phyloP scores from a whole-genome alignment of 2,888 invertebrate genomes.

The Epinotia ramella region DNA sequence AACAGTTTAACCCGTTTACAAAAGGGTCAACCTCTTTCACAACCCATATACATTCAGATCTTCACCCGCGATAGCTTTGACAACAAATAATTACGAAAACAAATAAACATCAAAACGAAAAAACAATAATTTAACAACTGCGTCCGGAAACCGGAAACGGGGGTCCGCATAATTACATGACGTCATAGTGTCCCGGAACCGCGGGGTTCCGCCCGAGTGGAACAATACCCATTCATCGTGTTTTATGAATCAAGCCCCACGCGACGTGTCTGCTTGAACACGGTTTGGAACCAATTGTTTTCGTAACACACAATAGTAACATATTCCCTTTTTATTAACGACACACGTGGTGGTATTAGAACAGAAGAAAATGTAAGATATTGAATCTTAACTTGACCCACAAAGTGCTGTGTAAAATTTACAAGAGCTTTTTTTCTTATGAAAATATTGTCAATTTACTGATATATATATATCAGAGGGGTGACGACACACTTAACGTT shows the following conservation, averaged over 20 bases:
- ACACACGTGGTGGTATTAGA: not conserved
- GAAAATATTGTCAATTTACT: too few relatives aligned
- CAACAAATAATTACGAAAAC: constrained; percentile 23
- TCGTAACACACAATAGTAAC: constrained; percentile 18
- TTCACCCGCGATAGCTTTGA: not conserved
- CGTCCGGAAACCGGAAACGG: constrained; percentile 63
- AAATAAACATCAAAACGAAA: constrained; percentile 25
- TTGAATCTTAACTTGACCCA: not conserved
- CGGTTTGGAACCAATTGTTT: constrained; percentile 16
- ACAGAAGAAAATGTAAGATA: not conserved
- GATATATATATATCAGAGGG: too few relatives aligned
- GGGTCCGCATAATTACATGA: constrained; percentile 71
- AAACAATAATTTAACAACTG: constrained; percentile 45
- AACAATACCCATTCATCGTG: constrained; percentile 63
- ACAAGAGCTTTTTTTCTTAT: too few relatives aligned
- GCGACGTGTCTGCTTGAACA: constrained; percentile 12
- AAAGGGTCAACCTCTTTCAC: not conserved
- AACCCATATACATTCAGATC: not conserved
- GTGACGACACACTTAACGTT: too few relatives aligned
- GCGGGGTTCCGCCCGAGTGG: constrained; percentile 65
- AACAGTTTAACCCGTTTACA: not conserved
- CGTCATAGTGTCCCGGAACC: constrained; percentile 66
- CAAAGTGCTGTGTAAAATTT: not conserved
- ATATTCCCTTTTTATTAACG: constrained; percentile 8
- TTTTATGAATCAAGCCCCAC: constrained; percentile 55